Evolutionary conservation across 1,140 invertebrate genomes (phyloP), one percentile per base, ranked within the genome.

Genomic region (Achroia grisella): DNA sequence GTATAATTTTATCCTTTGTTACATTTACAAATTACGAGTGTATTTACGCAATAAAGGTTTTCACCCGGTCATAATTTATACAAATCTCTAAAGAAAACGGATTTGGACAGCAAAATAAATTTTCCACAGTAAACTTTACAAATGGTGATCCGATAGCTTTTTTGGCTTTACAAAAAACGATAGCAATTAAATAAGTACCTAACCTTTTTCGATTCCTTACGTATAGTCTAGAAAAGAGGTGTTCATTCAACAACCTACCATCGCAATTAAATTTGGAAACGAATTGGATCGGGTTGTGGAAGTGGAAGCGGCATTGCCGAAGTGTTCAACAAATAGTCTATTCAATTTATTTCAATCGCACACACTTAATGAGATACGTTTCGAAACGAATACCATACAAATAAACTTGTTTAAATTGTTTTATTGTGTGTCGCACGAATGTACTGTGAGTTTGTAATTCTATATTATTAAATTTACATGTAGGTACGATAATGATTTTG

Each of bases 291-390:
- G 64, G 63, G 35, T 10, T 8, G 17, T 17, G 14, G n/a, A 15
- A 37, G 14, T 17, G 35, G 33, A 9, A 14, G n/a, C n/a, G 42
- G 62, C 61, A 49, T 65, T 60, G 61, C 63, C 58, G 17, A 68
- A 82, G 78, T 82, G 75, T 74, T 82, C 74, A 68, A 69, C 78
- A 82, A 79, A 82, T 75, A 82, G 70, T 74, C 65, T 56, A 65
- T 56, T 71, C 74, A 75, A 79, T 82, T 78, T 79, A 79, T 77
- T 71, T 62, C 53, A 64, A 66, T 71, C 62, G 62, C 62, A 68
- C 61, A 71, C 80, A 81, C 59, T 69, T 82, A 81, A 81, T 79
- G 75, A 81, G 75, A 74, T 75, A 69, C 71, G 70, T 65, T 73
- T 63, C 52, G 61, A 56, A 64, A 67, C 70, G 63, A 70, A 66